Evolutionary conservation across 2,888 invertebrate species (phyloP), one percentile per base, ranked within the genome.

Genomic region (Microplitis manilae): DNA sequence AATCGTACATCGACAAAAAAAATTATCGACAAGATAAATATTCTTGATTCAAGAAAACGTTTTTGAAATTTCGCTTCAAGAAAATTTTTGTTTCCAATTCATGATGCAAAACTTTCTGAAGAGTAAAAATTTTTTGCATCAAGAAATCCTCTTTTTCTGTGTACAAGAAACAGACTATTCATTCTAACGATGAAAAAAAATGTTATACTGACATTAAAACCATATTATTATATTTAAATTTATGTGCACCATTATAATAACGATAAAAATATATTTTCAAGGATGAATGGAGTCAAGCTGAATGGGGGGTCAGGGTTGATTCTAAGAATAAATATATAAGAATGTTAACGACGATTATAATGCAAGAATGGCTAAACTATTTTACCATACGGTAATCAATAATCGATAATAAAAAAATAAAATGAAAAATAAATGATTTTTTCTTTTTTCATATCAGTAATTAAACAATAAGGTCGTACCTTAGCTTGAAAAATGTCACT

Each of bases 401-500:
- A 64, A 39, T 65, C 65, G 65, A 65, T 20, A 17, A 76, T 7
- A 13, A 9, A 65, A 75, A 67, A 75, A 73, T n/a, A 60, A 70
- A 64, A 30, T 39, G 30, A 64, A 40, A 72, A 65, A 70, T 9
- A 41, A 38, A 65, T 64, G 8, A 62, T 39, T 67, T 67, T 30
- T 38, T 39, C 1, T 62, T 68, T 41, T 68, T 68, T 17, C 8
- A 41, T 17, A 9, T 40, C 15, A 68, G 38, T n/a, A 61, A 6
- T 40, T 38, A 50, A 50, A 38, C 9, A 67, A 40, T 8, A 17
- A 39, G 13, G 15, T 41, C 70, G 81, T 77, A 88, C 89, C 89
- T 89, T 89, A 88, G 86, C 85, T 86, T 85, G 84, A 87, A 84
- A 87, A 86, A 82, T 88, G 86, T 87, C 84, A 83, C 87, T 87